Percentiles rank a stretch among this genome's conserved stretches.
phyloP scores from a whole-genome alignment of 1,140 invertebrate species.

The Drosophila equinoxialis region DNA sequence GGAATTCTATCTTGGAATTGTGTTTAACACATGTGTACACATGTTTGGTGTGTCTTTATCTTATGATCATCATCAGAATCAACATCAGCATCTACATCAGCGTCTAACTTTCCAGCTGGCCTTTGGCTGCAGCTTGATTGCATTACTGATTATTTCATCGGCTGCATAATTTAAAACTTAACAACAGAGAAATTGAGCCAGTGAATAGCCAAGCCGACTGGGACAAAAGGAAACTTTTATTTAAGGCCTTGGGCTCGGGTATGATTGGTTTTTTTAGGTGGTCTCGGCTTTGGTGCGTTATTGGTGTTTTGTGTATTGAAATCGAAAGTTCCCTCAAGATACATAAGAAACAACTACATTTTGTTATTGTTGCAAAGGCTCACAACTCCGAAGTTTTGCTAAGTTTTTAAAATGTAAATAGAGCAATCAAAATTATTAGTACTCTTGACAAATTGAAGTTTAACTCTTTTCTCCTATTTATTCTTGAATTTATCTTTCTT shows the following conservation, averaged over 20 bases:
- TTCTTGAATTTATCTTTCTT: no score
- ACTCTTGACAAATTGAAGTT: no score
- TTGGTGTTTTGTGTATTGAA: conserved; percentile 28
- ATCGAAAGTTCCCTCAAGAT: conserved; percentile 55
- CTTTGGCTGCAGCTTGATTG: conserved; percentile 65
- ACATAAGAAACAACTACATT: neutral
- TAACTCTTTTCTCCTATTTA: no score
- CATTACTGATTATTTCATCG: conserved; percentile 78
- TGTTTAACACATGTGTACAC: conserved; percentile 68
- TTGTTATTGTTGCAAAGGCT: neutral
- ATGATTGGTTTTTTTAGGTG: conserved; percentile 64
- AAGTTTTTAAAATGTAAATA: no score
- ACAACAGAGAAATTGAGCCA: conserved; percentile 53
- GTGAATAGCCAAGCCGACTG: conserved; percentile 42
- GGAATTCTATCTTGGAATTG: conserved; percentile 70
- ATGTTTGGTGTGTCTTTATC: conserved; percentile 54
- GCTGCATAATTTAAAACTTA: conserved; percentile 74
- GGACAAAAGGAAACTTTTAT: conserved; percentile 45
- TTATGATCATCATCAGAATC: conserved; percentile 56
- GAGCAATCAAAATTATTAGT: no score
- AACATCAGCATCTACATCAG: conserved; percentile 41
- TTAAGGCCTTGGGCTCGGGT: conserved; percentile 42
- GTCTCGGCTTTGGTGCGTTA: conserved; percentile 14
- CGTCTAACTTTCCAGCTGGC: conserved; percentile 49
- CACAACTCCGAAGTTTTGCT: neutral